Evolutionary conservation across 2,888 invertebrate species (phyloP), one percentile per base, ranked within the genome.

Genomic region (Synanthedon andrenaeformis): DNA sequence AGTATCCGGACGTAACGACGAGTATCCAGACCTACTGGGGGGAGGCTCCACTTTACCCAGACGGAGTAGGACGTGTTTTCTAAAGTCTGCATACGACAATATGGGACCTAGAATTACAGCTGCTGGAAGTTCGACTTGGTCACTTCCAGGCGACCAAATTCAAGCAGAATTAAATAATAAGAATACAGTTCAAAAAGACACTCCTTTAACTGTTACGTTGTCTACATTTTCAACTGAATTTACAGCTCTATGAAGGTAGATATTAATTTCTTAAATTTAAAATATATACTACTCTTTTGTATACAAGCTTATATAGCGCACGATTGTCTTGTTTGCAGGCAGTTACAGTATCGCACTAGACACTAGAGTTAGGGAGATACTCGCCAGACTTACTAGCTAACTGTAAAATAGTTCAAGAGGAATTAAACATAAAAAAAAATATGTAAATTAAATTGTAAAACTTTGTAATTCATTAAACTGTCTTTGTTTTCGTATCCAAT

Each of bases 91-190:
- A 58, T 96, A 96, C 76, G 96, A 96, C 82, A 96, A 96, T 82
- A 94, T 96, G 93, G 96, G 96, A 6, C 94, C 95, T 53, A 90
- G 96, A 60, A 94, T 96, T 53, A 96, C 96, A 10, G 95, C 95
- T 42, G 94, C 94, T 58, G 96, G 96, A 51, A 95, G 94, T 74
- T 96, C 96, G 8, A 94, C 94, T 28, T 91, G 95, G 73, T 95
- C 95, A 35, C 88, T 96, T 61, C 94, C 94, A 58, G 94, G 79
- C 58, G 75, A 79, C 59, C 82, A 84, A 62, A 69, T 60, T 58
- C 17, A 51, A 17, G 49, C 49, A 10, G 45, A 45, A n/a, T 45
- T 45, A 45, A 78, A 80, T 58, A 74, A 69, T 60, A 64, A 63
- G 49, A 60, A 62, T 59, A 35, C 35, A 10, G 58, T 60, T 14